Percentiles rank a stretch among this genome's conserved stretches.
phyloP scores from a whole-genome alignment of 2,797 vertebrate species.

The Pipistrellus pygmaeus region DNA sequence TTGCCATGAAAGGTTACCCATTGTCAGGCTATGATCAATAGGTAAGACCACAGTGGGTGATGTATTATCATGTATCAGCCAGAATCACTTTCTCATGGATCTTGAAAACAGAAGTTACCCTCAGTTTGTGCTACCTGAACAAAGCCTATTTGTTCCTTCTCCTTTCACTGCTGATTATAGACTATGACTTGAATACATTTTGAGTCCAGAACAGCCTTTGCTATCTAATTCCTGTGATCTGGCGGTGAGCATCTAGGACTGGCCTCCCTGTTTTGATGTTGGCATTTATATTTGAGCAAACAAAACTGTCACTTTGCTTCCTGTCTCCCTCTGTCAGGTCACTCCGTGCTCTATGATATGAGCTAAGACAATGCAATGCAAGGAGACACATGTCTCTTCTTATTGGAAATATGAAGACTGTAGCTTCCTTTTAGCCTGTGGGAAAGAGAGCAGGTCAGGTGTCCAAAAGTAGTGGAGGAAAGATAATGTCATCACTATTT shows the following conservation, averaged over 20 bases:
- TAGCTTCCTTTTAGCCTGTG: slow-evolving; percentile 86
- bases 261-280: slow-evolving; percentile 34
- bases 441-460: slow-evolving; percentile 87
- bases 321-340: slow-evolving; percentile 86
- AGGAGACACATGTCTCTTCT: slow-evolving; percentile 91
- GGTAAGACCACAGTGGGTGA: slow-evolving; percentile 61
- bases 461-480: slow-evolving; percentile 84
- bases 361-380: slow-evolving; percentile 88
- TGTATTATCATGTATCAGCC: slow-evolving; percentile 72
- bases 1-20: slow-evolving; percentile 63
- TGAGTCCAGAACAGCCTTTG: background rate
- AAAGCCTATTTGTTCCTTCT: slow-evolving; percentile 43
- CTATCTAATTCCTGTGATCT: slow-evolving; percentile 9
- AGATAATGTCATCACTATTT: slow-evolving; percentile 79
- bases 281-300: slow-evolving; percentile 65
- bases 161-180: slow-evolving; percentile 24
- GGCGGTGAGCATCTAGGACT: slow-evolving; percentile 47
- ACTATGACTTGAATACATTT: slow-evolving; percentile 19
- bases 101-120: slow-evolving; percentile 68
- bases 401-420: slow-evolving; percentile 87
- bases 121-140: slow-evolving; percentile 75
- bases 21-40: slow-evolving; percentile 63
- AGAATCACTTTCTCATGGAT: slow-evolving; percentile 64
- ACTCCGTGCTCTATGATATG: slow-evolving; percentile 86
- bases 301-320: slow-evolving; percentile 85